phyloP scores from a whole-genome alignment of 2,113 vertebrate genomes.

The Cranoglanis bouderius region DNA sequence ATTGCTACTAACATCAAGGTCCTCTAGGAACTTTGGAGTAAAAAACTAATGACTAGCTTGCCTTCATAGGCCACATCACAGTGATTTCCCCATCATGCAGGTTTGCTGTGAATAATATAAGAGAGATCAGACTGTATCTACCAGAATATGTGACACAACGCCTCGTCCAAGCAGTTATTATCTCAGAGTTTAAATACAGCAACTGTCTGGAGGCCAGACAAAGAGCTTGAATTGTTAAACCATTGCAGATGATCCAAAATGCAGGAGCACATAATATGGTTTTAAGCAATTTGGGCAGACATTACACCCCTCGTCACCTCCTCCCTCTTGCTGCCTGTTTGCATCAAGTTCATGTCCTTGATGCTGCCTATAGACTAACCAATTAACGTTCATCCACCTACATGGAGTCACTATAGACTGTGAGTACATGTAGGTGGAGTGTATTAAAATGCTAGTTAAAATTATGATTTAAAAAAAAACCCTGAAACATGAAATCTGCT shows the following conservation, averaged over 20 bases:
- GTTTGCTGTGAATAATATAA: conserved; percentile 1
- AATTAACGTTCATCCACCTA: conserved; percentile 14
- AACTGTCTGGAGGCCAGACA: conserved; percentile 8
- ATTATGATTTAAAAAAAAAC: not conserved
- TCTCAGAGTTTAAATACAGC: not conserved
- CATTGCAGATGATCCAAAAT: conserved; percentile 6
- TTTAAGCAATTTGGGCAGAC: conserved; percentile 1
- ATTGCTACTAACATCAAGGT: conserved; percentile 15
- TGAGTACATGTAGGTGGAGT: not conserved
- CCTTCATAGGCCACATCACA: not conserved
- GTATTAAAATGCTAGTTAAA: not conserved
- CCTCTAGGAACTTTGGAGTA: not conserved
- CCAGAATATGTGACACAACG: not conserved
- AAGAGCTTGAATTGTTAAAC: not conserved
- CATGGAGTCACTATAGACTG: not conserved
- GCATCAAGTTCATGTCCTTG: not conserved
- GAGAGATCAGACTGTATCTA: conserved; percentile 4
- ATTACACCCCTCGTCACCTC: not conserved
- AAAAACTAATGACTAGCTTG: conserved; percentile 12
- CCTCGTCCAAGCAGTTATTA: conserved; percentile 6
- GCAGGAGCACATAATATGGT: not conserved
- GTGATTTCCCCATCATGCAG: conserved; percentile 9
- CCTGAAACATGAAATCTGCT: conserved; percentile 65
- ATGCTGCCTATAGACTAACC: conserved; percentile 6
- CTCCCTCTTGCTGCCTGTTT: not conserved